Evolutionary conservation across 2,113 vertebrate genomes (phyloP).

Genomic region (Limanda limanda): DNA sequence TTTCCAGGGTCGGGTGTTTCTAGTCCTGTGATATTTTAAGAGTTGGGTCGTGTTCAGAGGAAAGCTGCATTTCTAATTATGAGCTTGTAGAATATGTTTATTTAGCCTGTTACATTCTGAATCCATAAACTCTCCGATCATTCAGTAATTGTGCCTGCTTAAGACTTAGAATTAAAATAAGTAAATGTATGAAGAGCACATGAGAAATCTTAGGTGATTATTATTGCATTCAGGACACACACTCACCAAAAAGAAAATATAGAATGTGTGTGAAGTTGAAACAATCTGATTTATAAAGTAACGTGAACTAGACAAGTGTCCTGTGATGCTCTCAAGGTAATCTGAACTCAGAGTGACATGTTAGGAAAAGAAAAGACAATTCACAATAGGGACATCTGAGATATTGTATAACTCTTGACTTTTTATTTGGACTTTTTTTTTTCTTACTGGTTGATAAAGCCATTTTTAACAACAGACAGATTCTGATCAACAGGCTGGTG

Average conservation of each 20-base stretch:
- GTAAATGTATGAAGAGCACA: too few species aligned
- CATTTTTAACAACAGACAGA: background rate
- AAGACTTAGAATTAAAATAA: background rate
- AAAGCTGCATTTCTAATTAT: background rate
- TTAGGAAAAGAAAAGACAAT: too few species aligned
- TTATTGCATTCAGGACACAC: background rate
- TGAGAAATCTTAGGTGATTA: background rate
- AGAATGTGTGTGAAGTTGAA: too few species aligned
- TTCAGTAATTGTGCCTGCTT: background rate
- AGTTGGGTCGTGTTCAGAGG: background rate
- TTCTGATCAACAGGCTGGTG: background rate
- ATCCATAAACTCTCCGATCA: background rate
- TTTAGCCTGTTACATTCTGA: background rate
- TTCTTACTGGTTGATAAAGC: background rate
- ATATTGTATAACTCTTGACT: too few species aligned
- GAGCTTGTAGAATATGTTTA: background rate
- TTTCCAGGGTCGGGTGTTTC: background rate
- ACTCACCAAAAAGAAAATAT: too few species aligned
- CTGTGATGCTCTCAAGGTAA: too few species aligned
- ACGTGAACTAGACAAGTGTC: too few species aligned
- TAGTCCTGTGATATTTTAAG: background rate
- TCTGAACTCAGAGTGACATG: too few species aligned
- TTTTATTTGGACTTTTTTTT: background rate
- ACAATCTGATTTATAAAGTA: too few species aligned
- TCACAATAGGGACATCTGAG: too few species aligned